Conservation (phyloP, 2,888 invertebrate species). For the Augiades crinisus region DNA sequence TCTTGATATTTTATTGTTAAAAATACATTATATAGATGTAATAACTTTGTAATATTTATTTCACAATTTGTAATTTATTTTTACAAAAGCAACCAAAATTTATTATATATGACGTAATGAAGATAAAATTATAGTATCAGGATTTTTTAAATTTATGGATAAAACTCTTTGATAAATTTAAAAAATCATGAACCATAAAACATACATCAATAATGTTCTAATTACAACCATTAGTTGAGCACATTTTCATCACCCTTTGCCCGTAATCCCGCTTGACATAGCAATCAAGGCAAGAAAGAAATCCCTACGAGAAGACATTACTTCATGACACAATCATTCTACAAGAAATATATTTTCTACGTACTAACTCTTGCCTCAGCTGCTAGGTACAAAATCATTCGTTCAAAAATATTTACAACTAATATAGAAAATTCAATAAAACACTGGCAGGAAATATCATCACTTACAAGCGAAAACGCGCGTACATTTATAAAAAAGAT, state of each 20-base stretch:
- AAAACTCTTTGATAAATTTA: neutral
- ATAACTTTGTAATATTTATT: too few relatives aligned
- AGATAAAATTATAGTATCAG: neutral
- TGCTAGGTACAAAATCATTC: conserved; percentile 59
- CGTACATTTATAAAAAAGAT: conserved; percentile 1
- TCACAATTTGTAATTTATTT: neutral
- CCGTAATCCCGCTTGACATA: conserved; percentile 56
- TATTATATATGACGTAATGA: neutral
- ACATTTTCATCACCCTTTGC: conserved; percentile 51
- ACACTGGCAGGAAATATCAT: conserved; percentile 29
- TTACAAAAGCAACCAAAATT: conserved; percentile 15
- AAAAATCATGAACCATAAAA: conserved; percentile 3
- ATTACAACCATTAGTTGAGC: conserved; percentile 55
- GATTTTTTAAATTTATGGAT: neutral
- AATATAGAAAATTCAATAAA: conserved; percentile 29
- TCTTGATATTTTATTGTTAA: too few relatives aligned
- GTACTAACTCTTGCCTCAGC: conserved; percentile 56
- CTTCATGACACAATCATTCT: neutral
- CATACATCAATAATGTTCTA: conserved; percentile 31
- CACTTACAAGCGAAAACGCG: neutral
- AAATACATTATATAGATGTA: too few relatives aligned
- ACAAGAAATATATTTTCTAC: neutral
- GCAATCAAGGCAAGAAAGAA: conserved; percentile 67
- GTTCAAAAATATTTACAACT: conserved; percentile 39
- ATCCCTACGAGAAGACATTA: neutral